These are phyloP conservation scores for Napeogenes sylphis DNA, from an alignment of 2,888 invertebrate species.

Conservation along the genomic window DNA sequence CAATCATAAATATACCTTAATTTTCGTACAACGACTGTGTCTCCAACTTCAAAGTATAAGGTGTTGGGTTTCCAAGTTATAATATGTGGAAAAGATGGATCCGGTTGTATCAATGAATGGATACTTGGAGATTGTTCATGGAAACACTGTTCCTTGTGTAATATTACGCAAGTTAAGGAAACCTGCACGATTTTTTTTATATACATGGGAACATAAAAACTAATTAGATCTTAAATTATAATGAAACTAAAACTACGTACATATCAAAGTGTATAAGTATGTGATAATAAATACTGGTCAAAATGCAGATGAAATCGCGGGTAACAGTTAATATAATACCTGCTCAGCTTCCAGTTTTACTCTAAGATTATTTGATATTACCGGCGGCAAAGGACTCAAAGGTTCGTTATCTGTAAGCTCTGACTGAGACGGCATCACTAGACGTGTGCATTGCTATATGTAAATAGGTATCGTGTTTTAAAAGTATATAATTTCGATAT, in stretches of 20 bases:
- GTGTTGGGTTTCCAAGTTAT: conserved; percentile 20
- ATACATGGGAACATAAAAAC: too few species aligned
- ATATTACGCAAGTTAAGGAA: conserved; percentile 2
- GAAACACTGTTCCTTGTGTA: conserved; percentile 7
- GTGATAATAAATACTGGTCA: neutral
- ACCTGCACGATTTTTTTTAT: neutral
- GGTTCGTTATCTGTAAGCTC: conserved; percentile 28
- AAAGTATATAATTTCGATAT: neutral
- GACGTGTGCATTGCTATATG: neutral
- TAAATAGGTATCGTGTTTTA: neutral
- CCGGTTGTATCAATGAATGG: conserved; percentile 4
- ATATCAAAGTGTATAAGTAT: neutral
- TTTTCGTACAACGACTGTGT: conserved; percentile 15
- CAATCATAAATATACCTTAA: conserved; percentile 19
- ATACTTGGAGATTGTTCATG: conserved; percentile 6
- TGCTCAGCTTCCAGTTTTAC: conserved; percentile 42
- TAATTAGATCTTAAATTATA: too few species aligned
- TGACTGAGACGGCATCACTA: conserved; percentile 30
- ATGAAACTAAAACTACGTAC: neutral
- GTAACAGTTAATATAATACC: conserved; percentile 31
- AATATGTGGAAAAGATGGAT: conserved; percentile 14
- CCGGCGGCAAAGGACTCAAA: conserved; percentile 40
- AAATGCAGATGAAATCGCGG: neutral
- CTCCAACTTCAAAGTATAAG: conserved; percentile 23
- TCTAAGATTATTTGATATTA: conserved; percentile 43